phyloP scores from a whole-genome alignment of 2,113 vertebrate species.

The Odobenus rosmarus region DNA sequence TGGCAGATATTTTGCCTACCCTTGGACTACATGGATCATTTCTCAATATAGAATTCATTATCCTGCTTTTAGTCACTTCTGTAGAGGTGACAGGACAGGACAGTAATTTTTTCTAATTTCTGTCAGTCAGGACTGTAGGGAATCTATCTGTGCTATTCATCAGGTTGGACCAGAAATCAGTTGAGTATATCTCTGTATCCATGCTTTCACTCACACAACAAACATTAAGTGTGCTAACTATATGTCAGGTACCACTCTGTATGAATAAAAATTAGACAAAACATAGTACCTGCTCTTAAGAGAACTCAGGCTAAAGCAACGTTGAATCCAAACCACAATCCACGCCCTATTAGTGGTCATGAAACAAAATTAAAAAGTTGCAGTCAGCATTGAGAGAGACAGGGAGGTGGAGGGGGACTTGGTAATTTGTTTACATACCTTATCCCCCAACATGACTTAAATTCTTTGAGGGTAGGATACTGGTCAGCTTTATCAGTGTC shows the following conservation, averaged over 20 bases:
- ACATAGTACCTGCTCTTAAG: background rate
- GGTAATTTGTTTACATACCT: background rate
- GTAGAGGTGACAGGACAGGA: background rate
- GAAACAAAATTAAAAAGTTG: background rate
- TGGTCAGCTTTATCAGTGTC: background rate
- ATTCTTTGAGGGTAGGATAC: background rate
- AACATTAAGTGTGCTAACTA: background rate
- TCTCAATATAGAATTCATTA: conserved; percentile 42
- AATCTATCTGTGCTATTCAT: background rate
- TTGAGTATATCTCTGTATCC: background rate
- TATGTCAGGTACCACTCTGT: background rate
- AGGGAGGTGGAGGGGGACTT: too few relatives aligned
- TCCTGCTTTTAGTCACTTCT: background rate
- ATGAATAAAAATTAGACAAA: background rate
- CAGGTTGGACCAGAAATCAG: background rate
- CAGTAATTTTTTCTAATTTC: background rate
- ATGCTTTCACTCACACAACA: background rate
- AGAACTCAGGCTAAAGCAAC: background rate
- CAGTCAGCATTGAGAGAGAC: background rate
- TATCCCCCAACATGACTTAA: background rate
- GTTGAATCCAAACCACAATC: background rate
- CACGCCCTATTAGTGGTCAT: background rate
- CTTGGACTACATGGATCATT: background rate
- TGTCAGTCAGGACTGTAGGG: background rate
- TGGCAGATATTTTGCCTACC: background rate